Evolutionary conservation across 2,888 invertebrate genomes (phyloP), one percentile per base, ranked within the genome.

Genomic region (Tillus elongatus): DNA sequence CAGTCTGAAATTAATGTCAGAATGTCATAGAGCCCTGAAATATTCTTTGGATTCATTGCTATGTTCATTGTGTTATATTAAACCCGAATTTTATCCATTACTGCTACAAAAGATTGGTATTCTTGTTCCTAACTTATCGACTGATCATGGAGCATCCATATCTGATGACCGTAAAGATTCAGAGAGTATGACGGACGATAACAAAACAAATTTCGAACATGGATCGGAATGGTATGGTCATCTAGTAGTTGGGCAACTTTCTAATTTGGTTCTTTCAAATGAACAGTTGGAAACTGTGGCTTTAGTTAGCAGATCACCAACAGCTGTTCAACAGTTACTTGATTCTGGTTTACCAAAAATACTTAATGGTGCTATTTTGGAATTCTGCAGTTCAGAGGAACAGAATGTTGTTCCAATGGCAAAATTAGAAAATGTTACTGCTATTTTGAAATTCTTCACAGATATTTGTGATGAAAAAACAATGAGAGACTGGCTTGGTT

Each of bases 401-500:
- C 54, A 61, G 37, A 53, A 57, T 15, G 54, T 54, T 32, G 45
- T 54, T n/a, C 70, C 73, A 2, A 68, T 77, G 64, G 69, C 73
- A 6, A 72, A 70, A 44, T 65, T 75, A 13, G 70, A 74, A 33
- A 74, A 74, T 53, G 72, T 80, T 31, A 74, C 76, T 1, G 69
- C 73, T 33, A 75, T 87, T 34, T 73, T 92, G 41, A 79, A 83
- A 52, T 90, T 91, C 68, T 80, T 90, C 55, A 78, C 83, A 0
- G 79, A 83, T 44, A 74, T 89, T 40, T 83, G 87, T 58, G 75
- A 80, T 13, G 89, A 88, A 53, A 79, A 81, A 12, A 72, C 77
- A 45, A 79, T 91, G 71, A 80, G 88, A 47, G 86, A 88, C 63
- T 92, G 91, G 91, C 72, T 92, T 31, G 91, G 91, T 9, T 77